phyloP scores from a whole-genome alignment of 1,140 invertebrate genomes.

The Heliconius congener region DNA sequence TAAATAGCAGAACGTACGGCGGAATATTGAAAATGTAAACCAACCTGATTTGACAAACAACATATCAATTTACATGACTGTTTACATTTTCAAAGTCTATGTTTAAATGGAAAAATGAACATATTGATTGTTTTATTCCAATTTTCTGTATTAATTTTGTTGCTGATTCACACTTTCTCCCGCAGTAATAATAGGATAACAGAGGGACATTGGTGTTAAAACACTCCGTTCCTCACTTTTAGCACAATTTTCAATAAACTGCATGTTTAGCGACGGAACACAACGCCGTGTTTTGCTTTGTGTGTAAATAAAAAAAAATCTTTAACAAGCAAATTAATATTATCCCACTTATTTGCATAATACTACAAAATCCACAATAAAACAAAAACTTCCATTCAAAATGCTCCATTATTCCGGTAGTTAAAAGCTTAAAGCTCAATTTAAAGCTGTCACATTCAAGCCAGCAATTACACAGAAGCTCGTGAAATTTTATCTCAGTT shows the following conservation, averaged over 20 bases:
- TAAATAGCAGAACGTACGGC: neutral
- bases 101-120: neutral
- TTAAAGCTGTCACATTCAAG: constrained; percentile 14
- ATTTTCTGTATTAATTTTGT: no score
- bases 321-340: no score
- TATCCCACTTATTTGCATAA: no score
- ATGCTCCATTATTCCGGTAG: constrained; percentile 1
- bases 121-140: neutral
- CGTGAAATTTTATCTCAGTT: constrained; percentile 10
- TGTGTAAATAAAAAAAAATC: no score
- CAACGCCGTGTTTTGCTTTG: no score
- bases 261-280: no score
- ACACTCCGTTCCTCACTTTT: no score
- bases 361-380: constrained; percentile 3
- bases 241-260: no score
- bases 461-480: constrained; percentile 4
- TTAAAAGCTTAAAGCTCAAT: constrained; percentile 13
- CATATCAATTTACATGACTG: neutral
- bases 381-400: constrained; percentile 12
- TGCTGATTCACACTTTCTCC: no score
- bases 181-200: no score
- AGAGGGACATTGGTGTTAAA: no score
- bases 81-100: neutral
- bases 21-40: constrained; percentile 1
- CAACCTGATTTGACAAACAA: neutral